Evolutionary conservation across 2,888 invertebrate species (phyloP).

Genomic region (Aphrophora alni): DNA sequence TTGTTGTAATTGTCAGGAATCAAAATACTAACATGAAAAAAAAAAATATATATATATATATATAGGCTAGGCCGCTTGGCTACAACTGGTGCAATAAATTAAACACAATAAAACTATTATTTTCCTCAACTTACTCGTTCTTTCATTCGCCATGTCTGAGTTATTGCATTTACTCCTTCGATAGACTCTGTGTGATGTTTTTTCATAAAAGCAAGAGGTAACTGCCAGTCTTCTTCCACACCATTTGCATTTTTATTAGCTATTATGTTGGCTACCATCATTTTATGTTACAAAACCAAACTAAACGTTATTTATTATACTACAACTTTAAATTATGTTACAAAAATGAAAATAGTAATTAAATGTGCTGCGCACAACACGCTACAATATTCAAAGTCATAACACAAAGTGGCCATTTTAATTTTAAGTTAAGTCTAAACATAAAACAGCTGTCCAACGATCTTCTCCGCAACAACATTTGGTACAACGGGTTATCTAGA

Average conservation of each 20-base stretch:
- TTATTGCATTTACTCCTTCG: slow-evolving; percentile 68
- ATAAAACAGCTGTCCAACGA: too few species aligned
- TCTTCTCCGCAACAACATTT: too few species aligned
- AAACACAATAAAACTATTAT: too few species aligned
- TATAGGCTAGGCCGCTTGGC: too few species aligned
- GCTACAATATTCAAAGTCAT: neutral
- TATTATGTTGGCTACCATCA: slow-evolving; percentile 28
- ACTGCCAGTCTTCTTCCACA: slow-evolving; percentile 63
- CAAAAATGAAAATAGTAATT: neutral
- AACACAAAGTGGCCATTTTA: neutral
- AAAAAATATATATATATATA: too few species aligned
- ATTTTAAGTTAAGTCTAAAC: neutral
- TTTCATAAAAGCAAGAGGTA: slow-evolving; percentile 75
- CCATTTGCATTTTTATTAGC: slow-evolving; percentile 26
- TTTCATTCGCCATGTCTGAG: slow-evolving; percentile 91
- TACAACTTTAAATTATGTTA: neutral
- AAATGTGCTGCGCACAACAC: neutral
- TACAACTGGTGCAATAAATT: too few species aligned
- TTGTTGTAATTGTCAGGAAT: too few species aligned
- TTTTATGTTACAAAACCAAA: neutral
- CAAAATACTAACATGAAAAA: too few species aligned
- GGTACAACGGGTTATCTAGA: too few species aligned
- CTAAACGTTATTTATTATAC: neutral
- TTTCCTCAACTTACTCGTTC: slow-evolving; percentile 76
- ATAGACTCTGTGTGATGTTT: slow-evolving; percentile 77